phyloP scores from a whole-genome alignment of 2,888 invertebrate genomes.

The Rhingia rostrata region DNA sequence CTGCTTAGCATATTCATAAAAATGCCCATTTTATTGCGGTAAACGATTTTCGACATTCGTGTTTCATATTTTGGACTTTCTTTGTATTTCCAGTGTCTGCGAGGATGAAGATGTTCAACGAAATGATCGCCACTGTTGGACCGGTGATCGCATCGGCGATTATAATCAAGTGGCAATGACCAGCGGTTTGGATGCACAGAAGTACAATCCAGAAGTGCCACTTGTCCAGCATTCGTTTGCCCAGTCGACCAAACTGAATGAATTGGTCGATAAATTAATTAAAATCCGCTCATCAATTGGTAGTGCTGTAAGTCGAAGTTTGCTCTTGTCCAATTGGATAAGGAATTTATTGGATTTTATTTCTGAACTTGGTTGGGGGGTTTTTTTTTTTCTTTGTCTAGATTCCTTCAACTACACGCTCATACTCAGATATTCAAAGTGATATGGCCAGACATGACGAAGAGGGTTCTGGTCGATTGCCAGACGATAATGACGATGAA shows the following conservation, averaged over 20 bases:
- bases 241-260: slow-evolving; percentile 80
- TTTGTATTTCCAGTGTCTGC: slow-evolving; percentile 79
- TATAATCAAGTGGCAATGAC: slow-evolving; percentile 81
- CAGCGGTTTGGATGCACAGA: slow-evolving; percentile 81
- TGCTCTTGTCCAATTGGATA: slow-evolving; percentile 27
- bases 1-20: slow-evolving; percentile 35
- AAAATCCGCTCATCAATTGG: slow-evolving; percentile 82
- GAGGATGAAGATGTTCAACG: slow-evolving; percentile 81
- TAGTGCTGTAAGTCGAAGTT: slow-evolving; percentile 79
- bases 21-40: slow-evolving; percentile 22
- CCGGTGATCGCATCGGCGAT: slow-evolving; percentile 82
- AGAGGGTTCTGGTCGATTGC: slow-evolving; percentile 81
- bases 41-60: too few relatives aligned
- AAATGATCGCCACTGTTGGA: slow-evolving; percentile 82
- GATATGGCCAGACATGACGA: slow-evolving; percentile 82
- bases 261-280: slow-evolving; percentile 81
- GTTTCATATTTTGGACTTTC: slow-evolving; percentile 4
- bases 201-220: slow-evolving; percentile 83
- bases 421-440: slow-evolving; percentile 82
- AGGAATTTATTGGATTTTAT: slow-evolving; percentile 55
- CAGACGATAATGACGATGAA: slow-evolving; percentile 80
- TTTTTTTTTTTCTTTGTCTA: slow-evolving; percentile 58
- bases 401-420: slow-evolving; percentile 79
- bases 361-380: neutral
- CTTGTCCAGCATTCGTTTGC: slow-evolving; percentile 78